Percentiles rank a stretch among this genome's conserved stretches.
Evolutionary conservation across 1,140 invertebrate species (phyloP).

Genomic region (Euwallacea fornicatus): DNA sequence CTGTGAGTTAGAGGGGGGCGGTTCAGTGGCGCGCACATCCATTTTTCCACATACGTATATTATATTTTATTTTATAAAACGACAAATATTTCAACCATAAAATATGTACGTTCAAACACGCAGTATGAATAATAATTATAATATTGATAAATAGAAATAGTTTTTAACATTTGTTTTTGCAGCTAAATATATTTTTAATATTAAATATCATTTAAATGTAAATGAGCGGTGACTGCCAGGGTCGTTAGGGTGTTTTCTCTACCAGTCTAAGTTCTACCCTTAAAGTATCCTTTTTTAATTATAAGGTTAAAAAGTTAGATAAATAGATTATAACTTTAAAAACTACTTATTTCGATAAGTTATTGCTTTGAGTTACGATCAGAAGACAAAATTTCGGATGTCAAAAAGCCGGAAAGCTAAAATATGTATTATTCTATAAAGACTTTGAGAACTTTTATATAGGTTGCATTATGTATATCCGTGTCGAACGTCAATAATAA

Average conservation of each 20-base stretch:
- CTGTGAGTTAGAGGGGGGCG: neutral
- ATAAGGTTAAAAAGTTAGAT: conserved; percentile 46
- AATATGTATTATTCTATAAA: conserved; percentile 5
- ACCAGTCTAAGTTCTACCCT: conserved; percentile 38
- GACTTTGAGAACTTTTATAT: conserved; percentile 10
- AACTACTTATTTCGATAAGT: conserved; percentile 51
- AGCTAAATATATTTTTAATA: conserved; percentile 46
- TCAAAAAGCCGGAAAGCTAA: conserved; percentile 15
- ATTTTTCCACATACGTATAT: conserved; percentile 38
- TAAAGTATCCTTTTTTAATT: conserved; percentile 36
- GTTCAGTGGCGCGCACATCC: conserved; percentile 15
- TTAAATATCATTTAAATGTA: conserved; percentile 50
- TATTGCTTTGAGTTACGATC: conserved; percentile 55
- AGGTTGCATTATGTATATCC: neutral
- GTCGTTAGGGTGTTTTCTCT: conserved; percentile 46
- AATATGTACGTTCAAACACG: conserved; percentile 48
- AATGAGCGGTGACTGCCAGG: conserved; percentile 53
- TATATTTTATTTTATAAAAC: conserved; percentile 37
- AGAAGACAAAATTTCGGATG: conserved; percentile 52
- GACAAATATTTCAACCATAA: conserved; percentile 46
- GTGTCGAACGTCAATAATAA: no score
- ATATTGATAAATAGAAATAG: conserved; percentile 50
- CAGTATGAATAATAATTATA: conserved; percentile 36
- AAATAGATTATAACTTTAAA: conserved; percentile 49
- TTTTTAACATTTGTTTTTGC: conserved; percentile 47